These are phyloP conservation scores for Zootermopsis nevadensis DNA, from an alignment of 2,888 invertebrate genomes.

Conservation along the genomic window DNA sequence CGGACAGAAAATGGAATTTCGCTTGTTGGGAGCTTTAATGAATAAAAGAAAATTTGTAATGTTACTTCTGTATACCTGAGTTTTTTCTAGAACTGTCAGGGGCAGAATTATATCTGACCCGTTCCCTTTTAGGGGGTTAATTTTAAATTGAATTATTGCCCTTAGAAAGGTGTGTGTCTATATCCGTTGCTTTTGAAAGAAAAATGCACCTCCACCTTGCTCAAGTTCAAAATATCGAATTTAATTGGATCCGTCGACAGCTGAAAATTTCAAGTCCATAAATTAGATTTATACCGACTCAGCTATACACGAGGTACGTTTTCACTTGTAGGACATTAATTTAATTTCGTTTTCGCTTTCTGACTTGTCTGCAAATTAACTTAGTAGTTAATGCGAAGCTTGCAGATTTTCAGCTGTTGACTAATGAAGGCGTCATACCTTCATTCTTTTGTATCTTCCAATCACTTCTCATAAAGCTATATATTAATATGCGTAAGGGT, in stretches of 20 bases:
- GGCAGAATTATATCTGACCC: slow-evolving; percentile 24
- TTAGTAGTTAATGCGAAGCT: not conserved
- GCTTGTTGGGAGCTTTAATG: slow-evolving; percentile 22
- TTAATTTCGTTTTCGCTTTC: slow-evolving; percentile 22
- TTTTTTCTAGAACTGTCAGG: not conserved
- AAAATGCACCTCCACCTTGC: not conserved
- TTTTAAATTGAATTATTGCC: slow-evolving; percentile 24
- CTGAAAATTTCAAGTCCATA: slow-evolving; percentile 11
- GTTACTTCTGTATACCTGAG: not conserved
- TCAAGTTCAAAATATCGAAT: slow-evolving; percentile 20
- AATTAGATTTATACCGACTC: slow-evolving; percentile 10
- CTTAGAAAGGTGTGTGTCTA: not conserved
- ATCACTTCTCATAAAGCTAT: no score
- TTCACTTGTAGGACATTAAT: slow-evolving; percentile 10
- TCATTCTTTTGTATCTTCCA: no score
- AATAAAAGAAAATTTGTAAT: slow-evolving; percentile 40
- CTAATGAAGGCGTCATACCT: not conserved
- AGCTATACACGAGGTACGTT: slow-evolving; percentile 1
- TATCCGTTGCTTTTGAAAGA: not conserved
- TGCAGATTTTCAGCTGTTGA: not conserved
- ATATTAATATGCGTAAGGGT: no score
- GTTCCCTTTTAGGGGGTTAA: slow-evolving; percentile 2
- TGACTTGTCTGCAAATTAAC: slow-evolving; percentile 1
- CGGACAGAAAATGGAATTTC: not conserved
- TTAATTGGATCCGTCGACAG: slow-evolving; percentile 20